Evolutionary conservation across 2,113 vertebrate species (phyloP).

Genomic region (Microcebus tavaratra): DNA sequence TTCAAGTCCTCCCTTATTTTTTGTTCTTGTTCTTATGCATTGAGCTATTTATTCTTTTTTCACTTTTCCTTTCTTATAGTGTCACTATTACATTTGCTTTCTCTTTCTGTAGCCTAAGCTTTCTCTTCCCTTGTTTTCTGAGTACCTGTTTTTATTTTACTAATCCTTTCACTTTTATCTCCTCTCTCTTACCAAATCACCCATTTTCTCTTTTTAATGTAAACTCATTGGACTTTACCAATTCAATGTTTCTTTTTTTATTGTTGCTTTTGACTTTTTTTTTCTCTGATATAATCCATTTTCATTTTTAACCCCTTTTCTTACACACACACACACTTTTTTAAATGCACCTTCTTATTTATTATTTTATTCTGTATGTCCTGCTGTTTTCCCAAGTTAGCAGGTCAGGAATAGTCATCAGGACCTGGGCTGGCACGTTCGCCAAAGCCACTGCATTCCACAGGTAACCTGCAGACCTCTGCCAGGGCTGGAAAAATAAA

Average conservation of each 20-base stretch:
- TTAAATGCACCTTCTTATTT: background rate
- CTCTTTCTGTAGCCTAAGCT: background rate
- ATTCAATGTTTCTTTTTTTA: background rate
- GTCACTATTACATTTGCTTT: background rate
- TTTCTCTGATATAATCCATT: background rate
- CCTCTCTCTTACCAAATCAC: background rate
- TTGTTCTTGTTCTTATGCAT: background rate
- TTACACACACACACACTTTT: background rate
- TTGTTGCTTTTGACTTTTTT: background rate
- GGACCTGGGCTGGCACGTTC: background rate
- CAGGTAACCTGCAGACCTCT: background rate
- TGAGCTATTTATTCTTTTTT: background rate
- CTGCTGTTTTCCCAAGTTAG: conserved; percentile 1
- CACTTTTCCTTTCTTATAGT: background rate
- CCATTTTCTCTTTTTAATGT: background rate
- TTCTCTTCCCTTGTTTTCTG: background rate
- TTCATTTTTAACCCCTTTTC: background rate
- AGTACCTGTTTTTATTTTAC: background rate
- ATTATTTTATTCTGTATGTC: background rate
- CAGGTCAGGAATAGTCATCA: background rate
- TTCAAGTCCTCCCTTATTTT: background rate
- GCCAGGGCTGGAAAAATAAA: background rate
- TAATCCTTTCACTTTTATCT: background rate
- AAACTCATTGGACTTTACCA: background rate
- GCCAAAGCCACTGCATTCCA: background rate